These are phyloP conservation scores for Sialia sialis DNA, from an alignment of 2,113 vertebrate genomes.

Conservation along the genomic window DNA sequence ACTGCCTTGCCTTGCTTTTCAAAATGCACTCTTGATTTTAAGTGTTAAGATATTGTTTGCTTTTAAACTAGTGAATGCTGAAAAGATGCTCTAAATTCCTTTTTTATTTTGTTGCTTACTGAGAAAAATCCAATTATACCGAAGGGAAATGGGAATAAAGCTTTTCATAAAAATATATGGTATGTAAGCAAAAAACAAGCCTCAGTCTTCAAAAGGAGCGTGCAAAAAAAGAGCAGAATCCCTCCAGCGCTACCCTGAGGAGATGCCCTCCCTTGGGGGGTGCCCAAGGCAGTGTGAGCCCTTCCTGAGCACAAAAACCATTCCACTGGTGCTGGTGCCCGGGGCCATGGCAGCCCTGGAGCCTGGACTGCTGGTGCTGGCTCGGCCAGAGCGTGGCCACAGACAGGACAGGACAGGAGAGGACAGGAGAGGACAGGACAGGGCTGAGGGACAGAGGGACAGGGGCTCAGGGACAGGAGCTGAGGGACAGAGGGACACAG, in stretches of 20 bases:
- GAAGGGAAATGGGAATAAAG: background rate
- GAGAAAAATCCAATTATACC: constrained; percentile 13
- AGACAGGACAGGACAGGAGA: too few relatives aligned
- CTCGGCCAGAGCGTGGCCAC: background rate
- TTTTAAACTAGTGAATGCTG: background rate
- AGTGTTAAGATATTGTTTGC: background rate
- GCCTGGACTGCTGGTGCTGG: too few relatives aligned
- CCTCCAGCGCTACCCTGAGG: background rate
- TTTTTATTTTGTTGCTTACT: constrained; percentile 9
- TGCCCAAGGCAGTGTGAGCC: background rate
- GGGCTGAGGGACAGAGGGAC: too few relatives aligned
- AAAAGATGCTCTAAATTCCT: background rate
- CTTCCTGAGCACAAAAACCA: background rate
- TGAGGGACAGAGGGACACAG: too few relatives aligned
- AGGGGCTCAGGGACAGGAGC: too few relatives aligned
- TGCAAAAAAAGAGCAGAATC: background rate
- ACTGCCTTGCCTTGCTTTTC: background rate
- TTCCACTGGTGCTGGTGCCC: rapidly evolving
- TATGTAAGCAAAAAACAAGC: background rate
- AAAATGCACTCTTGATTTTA: constrained; percentile 5
- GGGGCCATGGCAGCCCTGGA: rapidly evolving
- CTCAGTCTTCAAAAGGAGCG: background rate
- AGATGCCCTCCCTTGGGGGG: background rate
- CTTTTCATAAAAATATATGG: background rate
- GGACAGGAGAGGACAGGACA: background rate